phyloP scores from a whole-genome alignment of 2,888 invertebrate species.

The Carcina quercana region DNA sequence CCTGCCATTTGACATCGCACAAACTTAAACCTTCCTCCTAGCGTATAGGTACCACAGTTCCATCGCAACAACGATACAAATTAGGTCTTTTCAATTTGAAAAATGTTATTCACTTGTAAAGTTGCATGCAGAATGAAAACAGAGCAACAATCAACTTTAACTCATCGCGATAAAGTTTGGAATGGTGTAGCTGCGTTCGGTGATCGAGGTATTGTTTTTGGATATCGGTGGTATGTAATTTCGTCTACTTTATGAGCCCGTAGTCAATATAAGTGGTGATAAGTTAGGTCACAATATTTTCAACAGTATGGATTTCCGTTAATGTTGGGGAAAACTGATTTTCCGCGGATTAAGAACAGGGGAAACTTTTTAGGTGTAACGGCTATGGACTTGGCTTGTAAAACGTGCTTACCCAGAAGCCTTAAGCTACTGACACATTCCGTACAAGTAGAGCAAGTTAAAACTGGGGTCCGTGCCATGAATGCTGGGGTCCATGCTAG shows the following conservation, averaged over 20 bases:
- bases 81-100: slow-evolving; percentile 65
- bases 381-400: too few species aligned
- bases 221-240: slow-evolving; percentile 59
- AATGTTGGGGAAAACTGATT: too few species aligned
- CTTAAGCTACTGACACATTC: too few species aligned
- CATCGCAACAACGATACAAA: slow-evolving; percentile 23
- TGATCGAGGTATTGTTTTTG: slow-evolving; percentile 62
- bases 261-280: slow-evolving; percentile 49
- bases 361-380: too few species aligned
- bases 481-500: too few species aligned
- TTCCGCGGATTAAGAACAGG: too few species aligned
- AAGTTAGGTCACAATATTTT: slow-evolving; percentile 32
- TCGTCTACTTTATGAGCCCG: slow-evolving; percentile 61
- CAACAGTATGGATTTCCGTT: slow-evolving; percentile 35
- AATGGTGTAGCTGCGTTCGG: slow-evolving; percentile 22
- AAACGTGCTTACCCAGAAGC: too few species aligned
- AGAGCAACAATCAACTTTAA: slow-evolving; percentile 36
- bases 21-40: slow-evolving; percentile 18
- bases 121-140: slow-evolving; percentile 49
- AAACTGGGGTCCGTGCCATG: too few species aligned
- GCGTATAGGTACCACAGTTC: slow-evolving; percentile 19
- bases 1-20: slow-evolving; percentile 20
- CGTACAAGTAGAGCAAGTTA: too few species aligned
- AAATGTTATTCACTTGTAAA: slow-evolving; percentile 64
- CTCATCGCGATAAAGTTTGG: slow-evolving; percentile 22